Evolutionary conservation across 2,888 invertebrate genomes (phyloP).

Genomic region (Drosophila macrospina): DNA sequence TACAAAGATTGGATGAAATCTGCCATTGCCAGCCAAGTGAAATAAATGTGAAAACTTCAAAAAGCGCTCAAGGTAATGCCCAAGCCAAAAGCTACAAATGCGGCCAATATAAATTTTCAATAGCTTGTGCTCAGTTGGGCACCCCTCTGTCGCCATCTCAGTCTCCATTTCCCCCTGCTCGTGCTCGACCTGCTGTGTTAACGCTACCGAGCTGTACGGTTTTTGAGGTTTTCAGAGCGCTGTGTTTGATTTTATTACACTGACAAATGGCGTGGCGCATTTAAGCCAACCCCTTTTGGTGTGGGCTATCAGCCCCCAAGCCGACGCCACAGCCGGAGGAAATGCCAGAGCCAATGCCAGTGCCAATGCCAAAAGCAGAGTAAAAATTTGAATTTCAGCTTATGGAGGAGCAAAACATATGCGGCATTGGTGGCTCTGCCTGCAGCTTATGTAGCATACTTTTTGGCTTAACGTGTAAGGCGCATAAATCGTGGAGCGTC

Average conservation of each 20-base stretch:
- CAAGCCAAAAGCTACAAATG: conserved; percentile 72
- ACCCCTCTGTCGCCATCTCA: neutral
- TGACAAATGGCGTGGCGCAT: conserved; percentile 79
- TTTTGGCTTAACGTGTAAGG: conserved; percentile 78
- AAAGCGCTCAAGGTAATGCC: conserved; percentile 78
- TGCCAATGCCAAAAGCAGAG: conserved; percentile 36
- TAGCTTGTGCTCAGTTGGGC: conserved; percentile 48
- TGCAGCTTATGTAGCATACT: conserved; percentile 75
- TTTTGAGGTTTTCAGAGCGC: conserved; percentile 70
- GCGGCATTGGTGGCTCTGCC: conserved; percentile 53
- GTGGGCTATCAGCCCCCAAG: conserved; percentile 5
- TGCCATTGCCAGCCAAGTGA: conserved; percentile 64
- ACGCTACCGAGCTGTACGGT: conserved; percentile 46
- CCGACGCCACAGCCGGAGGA: neutral
- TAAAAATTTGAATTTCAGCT: conserved; percentile 81
- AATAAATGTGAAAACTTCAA: conserved; percentile 80
- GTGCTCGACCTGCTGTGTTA: conserved; percentile 30
- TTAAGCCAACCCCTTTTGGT: conserved; percentile 71
- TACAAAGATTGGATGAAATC: conserved; percentile 77
- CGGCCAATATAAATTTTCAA: conserved; percentile 79
- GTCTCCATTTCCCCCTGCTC: neutral
- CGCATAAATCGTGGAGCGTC: conserved; percentile 76
- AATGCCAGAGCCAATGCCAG: conserved; percentile 9
- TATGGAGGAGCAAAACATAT: conserved; percentile 70
- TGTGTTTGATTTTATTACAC: conserved; percentile 82